Evolutionary conservation across 2,797 vertebrate species (phyloP), one percentile per base, ranked within the genome.

Genomic region (Pseudomugil tenellus): DNA sequence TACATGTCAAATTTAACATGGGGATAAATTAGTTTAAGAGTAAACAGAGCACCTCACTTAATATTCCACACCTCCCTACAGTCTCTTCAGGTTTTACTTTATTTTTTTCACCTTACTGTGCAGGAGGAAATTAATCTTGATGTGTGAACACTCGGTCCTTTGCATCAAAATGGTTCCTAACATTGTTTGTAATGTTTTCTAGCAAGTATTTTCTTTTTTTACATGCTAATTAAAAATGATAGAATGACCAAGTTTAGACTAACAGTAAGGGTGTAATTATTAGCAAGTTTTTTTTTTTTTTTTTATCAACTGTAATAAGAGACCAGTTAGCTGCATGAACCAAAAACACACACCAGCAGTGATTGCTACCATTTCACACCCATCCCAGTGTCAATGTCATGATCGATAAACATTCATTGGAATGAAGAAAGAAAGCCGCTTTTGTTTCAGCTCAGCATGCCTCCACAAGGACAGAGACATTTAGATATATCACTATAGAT

Each of bases 391-490:
- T 26, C 32, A 25, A 57, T 29, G 31, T 58, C 72, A 61, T 72
- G 63, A 84, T 90, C 80, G 70, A 80, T 87, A n/a, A 79, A 80
- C 68, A 70, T 57, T 35, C 71, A 80, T 31, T 72, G 66, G 64
- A 11, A 72, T 76, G 84, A 76, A 69, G 32, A 71, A 63, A 71
- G 35, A 49, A 25, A 70, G 68, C 28, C 55, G 41, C 61, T 65
- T 82, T 72, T 60, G 57, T 87, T 84, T 85, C 74, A 76, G 74
- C 72, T 80, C 77, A 57, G 63, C 68, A 83, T 63, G 48, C 35
- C 37, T 79, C 67, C 51, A 74, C 80, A 88, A 89, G 87, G 87
- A 85, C 81, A 75, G 54, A 71, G 72, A 31, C 78, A 83, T 89
- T 88, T 85, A 81, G 84, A 70, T 70, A 58, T 72, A 86, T 81